Base-by-base conservation (phyloP, 2,113 vertebrate genomes). In the Gobiocypris rarus region DNA sequence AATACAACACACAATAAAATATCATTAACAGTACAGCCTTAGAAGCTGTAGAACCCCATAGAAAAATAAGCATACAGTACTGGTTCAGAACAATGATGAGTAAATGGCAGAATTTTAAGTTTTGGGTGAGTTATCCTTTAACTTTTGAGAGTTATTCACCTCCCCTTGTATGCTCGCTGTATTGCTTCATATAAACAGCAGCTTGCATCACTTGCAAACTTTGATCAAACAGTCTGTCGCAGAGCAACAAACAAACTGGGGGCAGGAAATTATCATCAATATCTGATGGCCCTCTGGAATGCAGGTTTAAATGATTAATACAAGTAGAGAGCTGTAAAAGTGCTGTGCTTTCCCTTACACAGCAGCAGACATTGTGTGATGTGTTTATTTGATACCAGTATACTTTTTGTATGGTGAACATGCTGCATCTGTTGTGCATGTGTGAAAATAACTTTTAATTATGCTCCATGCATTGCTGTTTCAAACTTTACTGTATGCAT, bases 281-380 rank as follows among this genome's bases (percentile, higher is more conserved):
- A 63, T 79, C 76, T 79, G 34, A 45, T 79, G 76, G 56, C 11
- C 76, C 24, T 79, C 22, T 26, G 58, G n/a, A 79, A 79, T 79
- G n/a, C 38, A 59, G 58, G 13, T 26, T 61, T 79, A 79, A 63
- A 79, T 79, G 43, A 52, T 45, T 45, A 15, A 43, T 45, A 59
- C 22, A 59, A 22, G 19, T 13, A 58, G 54, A 13, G 54, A 43
- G 75, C 22, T 78, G 22, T 22, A 43, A 24, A 58, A 76, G 45
- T 6, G 2, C 71, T 9, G 15, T 24, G 69, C 22, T 24, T 45
- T 52, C 24, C 71, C 13, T 75, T 4, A 45, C 73, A 73, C 41
- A 48, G 70, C 70, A 48, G 11, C 41, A 48, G 70, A 8, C 41
- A 73, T 73, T 73, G 70, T 73, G 70, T 48, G 70, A 24, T 26